Conservation (phyloP, 1,140 invertebrate genomes). For the Berghia stephanieae region DNA sequence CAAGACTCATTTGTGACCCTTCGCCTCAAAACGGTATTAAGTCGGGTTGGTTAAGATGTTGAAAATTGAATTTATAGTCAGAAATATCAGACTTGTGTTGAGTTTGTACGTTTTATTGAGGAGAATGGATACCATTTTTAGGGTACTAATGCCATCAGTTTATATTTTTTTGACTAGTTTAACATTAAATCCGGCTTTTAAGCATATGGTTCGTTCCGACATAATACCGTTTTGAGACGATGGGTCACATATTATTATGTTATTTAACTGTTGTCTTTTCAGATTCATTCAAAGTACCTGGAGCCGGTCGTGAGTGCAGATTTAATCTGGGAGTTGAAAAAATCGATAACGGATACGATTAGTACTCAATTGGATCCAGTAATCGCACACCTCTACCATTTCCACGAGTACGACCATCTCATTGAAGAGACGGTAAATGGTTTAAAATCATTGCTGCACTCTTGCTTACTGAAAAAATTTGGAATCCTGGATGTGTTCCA, state of each 20-base stretch:
- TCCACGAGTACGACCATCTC: constrained; percentile 5
- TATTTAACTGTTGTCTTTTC: not conserved
- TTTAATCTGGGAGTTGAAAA: not conserved
- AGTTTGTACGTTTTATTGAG: too few species aligned
- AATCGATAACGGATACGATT: not conserved
- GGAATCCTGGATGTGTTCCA: not conserved
- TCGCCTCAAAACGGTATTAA: too few species aligned
- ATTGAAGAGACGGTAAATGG: constrained; percentile 13
- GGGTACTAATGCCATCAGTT: too few species aligned
- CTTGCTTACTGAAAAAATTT: not conserved
- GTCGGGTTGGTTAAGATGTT: too few species aligned
- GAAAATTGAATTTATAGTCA: too few species aligned
- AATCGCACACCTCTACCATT: not conserved
- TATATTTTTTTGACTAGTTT: too few species aligned
- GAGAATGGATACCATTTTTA: too few species aligned
- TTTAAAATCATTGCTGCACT: not conserved
- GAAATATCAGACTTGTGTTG: too few species aligned
- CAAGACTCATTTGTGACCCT: too few species aligned
- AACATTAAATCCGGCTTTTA: too few species aligned
- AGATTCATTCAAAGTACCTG: constrained; percentile 16
- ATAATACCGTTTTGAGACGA: not conserved
- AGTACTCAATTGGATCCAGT: not conserved
- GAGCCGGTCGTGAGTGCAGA: not conserved
- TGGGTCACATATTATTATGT: not conserved
- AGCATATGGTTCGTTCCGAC: not conserved